Percentiles rank a stretch among this genome's conserved stretches.
These are phyloP conservation scores for Bos javanicus DNA, from an alignment of 2,113 vertebrate genomes.

Conservation along the genomic window DNA sequence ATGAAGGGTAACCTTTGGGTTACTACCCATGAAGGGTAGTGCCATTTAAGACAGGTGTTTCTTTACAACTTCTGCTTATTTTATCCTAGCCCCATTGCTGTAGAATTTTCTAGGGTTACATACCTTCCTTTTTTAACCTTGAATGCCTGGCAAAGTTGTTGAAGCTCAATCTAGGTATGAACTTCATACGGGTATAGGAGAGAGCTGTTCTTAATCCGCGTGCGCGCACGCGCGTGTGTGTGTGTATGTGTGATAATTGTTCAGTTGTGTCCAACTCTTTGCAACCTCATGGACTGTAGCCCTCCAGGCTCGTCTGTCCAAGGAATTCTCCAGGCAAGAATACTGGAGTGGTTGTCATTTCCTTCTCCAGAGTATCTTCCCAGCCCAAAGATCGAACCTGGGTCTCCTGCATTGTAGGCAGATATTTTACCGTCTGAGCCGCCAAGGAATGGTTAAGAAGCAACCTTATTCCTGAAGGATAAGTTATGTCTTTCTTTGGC, in stretches of 20 bases:
- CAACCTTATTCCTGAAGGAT: neutral
- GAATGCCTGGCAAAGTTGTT: neutral
- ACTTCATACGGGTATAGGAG: neutral
- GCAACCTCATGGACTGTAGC: neutral
- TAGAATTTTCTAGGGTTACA: neutral
- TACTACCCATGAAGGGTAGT: neutral
- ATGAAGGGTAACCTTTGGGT: neutral
- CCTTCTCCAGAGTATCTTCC: neutral
- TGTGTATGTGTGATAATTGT: neutral
- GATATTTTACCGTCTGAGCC: neutral
- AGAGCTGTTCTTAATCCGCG: neutral
- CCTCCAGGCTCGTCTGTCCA: neutral
- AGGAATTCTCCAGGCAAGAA: neutral
- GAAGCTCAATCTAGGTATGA: neutral
- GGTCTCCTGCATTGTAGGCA: neutral
- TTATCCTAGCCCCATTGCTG: neutral
- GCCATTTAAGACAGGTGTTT: neutral
- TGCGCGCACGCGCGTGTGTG: neutral
- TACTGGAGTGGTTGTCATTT: neutral
- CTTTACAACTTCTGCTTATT: neutral
- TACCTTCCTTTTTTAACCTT: neutral
- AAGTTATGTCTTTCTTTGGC: neutral
- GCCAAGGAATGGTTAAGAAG: neutral
- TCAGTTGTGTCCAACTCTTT: neutral
- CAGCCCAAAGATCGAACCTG: neutral